Evolutionary conservation across 2,888 invertebrate genomes (phyloP), one percentile per base, ranked within the genome.

Genomic region (Pediacus dermestoides): DNA sequence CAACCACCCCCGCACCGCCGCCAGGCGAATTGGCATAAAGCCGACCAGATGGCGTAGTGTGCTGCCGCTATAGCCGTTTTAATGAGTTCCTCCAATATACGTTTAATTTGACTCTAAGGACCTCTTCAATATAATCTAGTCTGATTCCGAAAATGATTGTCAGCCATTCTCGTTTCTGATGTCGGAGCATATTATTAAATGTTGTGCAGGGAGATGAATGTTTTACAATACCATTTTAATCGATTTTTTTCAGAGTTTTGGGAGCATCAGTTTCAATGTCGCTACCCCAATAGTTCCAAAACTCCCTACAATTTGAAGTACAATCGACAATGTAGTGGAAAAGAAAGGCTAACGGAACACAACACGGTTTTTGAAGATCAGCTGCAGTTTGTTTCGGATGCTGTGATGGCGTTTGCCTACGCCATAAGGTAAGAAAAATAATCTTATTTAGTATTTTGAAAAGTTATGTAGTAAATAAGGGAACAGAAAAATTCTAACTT

Each of bases 331-430:
- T 96, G 95, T 66, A 87, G 88, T 0, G 89, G 87, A 0, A 72
- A 76, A 15, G 91, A 93, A 65, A 73, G 76, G 4, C 78, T 93
- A 3, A 80, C 83, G 0, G 74, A 76, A 27, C 77, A 84, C 39
- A 85, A 88, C 60, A 90, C 88, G 0, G 85, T 85, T 55, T 90
- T 91, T 56, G 95, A 96, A 67, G 83, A 88, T 52, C 95, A 95
- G 67, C 74, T 96, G 50, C 95, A 96, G 71, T 96, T 94, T 68
- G 95, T 96, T 16, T 91, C 91, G 16, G 95, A 96, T 66, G 93
- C 95, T 11, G 93, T 94, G 0, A 81, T 94, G 84, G 90, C 94
- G 1, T 94, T 95, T 69, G 94, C 91, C 1, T 83, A 89, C 59
- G 93, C 94, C 26, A 79, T 88, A 53, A 74, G 81, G 87, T 87